A percentile compares a stretch with the other conserved stretches of the same genome.
Evolutionary conservation across 37 sponge, comb jelly and placozoan genomes (phyloP).

Genomic region (Mnemiopsis leidyi): DNA sequence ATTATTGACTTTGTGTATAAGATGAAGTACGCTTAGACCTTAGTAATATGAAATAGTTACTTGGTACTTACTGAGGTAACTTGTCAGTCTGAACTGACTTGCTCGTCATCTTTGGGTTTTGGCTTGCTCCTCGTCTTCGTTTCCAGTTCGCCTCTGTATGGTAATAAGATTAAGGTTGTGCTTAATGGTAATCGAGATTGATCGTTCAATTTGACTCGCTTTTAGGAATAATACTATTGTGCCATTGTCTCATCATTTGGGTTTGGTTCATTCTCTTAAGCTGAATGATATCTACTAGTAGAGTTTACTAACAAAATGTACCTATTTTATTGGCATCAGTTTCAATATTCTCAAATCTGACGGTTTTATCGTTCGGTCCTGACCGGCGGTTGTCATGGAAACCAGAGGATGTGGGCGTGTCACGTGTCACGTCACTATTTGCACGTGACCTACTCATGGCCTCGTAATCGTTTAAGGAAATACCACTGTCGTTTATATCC

Average conservation of each 20-base stretch:
- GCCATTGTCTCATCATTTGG: no score
- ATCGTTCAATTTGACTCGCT: no score
- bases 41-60: no score
- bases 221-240: no score
- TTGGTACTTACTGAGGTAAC: not conserved
- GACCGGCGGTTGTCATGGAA: not conserved
- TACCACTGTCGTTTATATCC: slow-evolving; percentile 62
- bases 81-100: slow-evolving; percentile 47
- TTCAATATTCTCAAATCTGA: slow-evolving; percentile 12
- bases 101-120: not conserved
- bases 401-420: not conserved
- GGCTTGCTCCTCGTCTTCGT: not conserved
- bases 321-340: not conserved
- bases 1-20: no score
- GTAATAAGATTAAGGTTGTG: no score
- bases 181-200: no score
- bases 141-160: not conserved
- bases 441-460: not conserved
- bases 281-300: no score
- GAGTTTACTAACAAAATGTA: no score
- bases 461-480: slow-evolving; percentile 61
- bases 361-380: not conserved
- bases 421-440: not conserved
- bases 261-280: no score
- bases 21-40: no score